Evolutionary conservation across 23 tunicate genomes (phyloP), one percentile per base, ranked within the genome.

Genomic region (Trididemnum miniatum): DNA sequence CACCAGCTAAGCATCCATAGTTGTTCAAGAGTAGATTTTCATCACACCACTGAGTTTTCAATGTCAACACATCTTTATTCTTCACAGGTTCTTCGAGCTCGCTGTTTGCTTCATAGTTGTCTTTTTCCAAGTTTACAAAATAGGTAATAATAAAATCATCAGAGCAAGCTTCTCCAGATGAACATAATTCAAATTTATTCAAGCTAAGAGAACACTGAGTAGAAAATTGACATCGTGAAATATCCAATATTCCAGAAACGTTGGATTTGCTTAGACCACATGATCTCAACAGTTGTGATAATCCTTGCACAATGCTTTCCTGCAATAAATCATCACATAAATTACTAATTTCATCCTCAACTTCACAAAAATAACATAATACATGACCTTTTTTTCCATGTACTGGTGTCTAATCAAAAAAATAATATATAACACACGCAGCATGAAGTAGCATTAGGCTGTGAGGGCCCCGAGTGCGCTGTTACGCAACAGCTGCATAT

Each of bases 171-270:
- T 34, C 27, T n/a, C n/a, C n/a, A n/a, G n/a, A n/a, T n/a, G n/a
- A n/a, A n/a, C n/a, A n/a, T n/a, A n/a, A n/a, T n/a, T n/a, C n/a
- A n/a, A n/a, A n/a, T n/a, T n/a, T n/a, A n/a, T n/a, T n/a, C n/a
- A n/a, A n/a, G n/a, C n/a, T n/a, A n/a, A n/a, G n/a, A n/a, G n/a
- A n/a, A 28, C 30, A 35, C 30, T 76, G 64, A 51, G 57, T 0
- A 59, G 44, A 33, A 79, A 12, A 12, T 24, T 62, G 67, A 26
- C 67, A 80, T 5, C 84, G 75, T 5, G 84, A 20, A 26, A 80
- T 80, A 29, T 80, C 49, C 0, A 80, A 26, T 31, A 80, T 80
- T 28, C 84, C 84, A n/a, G 35, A 24, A 1, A 65, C 30, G 9
- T 38, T 23, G 22, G 71, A 28, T 0, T 38, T 1, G 9, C 5